Conservation (phyloP, 1,140 invertebrate genomes). For the Ectropis grisescens region DNA sequence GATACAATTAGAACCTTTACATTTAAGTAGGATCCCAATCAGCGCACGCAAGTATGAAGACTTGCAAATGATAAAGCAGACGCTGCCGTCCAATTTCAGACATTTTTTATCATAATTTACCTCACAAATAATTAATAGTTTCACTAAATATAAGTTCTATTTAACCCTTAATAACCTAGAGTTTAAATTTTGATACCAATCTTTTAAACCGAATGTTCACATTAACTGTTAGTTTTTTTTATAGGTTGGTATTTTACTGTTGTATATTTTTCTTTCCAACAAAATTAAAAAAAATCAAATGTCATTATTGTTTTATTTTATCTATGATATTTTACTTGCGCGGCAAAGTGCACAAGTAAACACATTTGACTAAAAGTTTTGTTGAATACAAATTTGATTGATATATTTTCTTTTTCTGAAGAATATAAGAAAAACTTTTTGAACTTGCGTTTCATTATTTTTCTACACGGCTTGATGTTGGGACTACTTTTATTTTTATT, state of each 20-base stretch:
- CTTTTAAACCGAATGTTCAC: slow-evolving; percentile 22
- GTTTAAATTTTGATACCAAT: slow-evolving; percentile 25
- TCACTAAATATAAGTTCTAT: no score
- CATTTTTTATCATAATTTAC: no score
- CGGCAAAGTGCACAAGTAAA: slow-evolving; percentile 27
- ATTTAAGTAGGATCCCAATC: no score
- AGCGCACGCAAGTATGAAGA: no score
- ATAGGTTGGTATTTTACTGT: slow-evolving; percentile 30
- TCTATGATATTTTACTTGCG: slow-evolving; percentile 30
- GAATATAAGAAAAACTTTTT: slow-evolving; percentile 34
- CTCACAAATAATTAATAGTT: no score
- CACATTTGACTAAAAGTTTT: slow-evolving; percentile 33
- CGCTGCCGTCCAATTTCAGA: no score
- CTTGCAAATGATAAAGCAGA: no score
- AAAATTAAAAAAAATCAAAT: slow-evolving; percentile 28
- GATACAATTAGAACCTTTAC: no score
- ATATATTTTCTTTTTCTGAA: slow-evolving; percentile 31
- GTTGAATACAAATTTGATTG: slow-evolving; percentile 31
- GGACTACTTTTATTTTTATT: slow-evolving; percentile 32
- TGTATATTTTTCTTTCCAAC: slow-evolving; percentile 26
- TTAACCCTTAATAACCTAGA: slow-evolving; percentile 24
- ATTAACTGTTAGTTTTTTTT: slow-evolving; percentile 28
- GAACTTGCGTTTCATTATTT: slow-evolving; percentile 29
- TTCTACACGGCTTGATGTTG: slow-evolving; percentile 30
- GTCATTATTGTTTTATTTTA: slow-evolving; percentile 26